Evolutionary conservation across 2,888 invertebrate species (phyloP), one percentile per base, ranked within the genome.

Genomic region (Dimorphilus gyrociliatus): DNA sequence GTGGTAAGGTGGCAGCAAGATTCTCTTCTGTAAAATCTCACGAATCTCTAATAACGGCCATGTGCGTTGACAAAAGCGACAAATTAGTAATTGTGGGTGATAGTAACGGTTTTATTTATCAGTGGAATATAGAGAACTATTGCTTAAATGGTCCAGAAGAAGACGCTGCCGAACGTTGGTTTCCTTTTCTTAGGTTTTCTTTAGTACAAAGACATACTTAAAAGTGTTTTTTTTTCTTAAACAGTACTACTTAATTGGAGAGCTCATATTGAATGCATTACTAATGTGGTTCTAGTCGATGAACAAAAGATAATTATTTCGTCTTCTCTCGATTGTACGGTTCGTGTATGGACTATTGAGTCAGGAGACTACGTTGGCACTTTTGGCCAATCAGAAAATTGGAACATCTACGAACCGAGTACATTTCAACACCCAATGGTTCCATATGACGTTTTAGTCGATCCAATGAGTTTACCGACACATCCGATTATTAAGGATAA

Each of bases 301-400:
- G 50, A 55, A 30, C 44, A 47, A 27, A 52, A 54, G 27, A 38
- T 60, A 15, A 23, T 63, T n/a, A 40, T 62, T 10, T 50, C 57
- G 4, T 47, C 53, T 3, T 59, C 62, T 3, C 41, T 44, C 7
- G 62, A 63, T 43, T 59, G 60, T 37, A 58, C 60, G 4, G 60
- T 60, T 6, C 40, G 63, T 12, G 33, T 61, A 34, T 63, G 62
- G 61, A 62, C 54, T 19, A 43, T 44, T 17, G 48, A 54, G 8
- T n/a, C n/a, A n/a, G 61, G 62, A 7, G 50, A 60, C 25, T 63
- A 58, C 41, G 47, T 63, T 12, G 62, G 61, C 55, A 60, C 60
- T n/a, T 56, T 59, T 44, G 61, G 61, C 15, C 60, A 63, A 41
- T 47, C 53, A 13, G 55, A 57, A 18, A 42, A 47, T 2, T 63